phyloP scores from a whole-genome alignment of 2,113 vertebrate genomes.

The Hyaena hyaena region DNA sequence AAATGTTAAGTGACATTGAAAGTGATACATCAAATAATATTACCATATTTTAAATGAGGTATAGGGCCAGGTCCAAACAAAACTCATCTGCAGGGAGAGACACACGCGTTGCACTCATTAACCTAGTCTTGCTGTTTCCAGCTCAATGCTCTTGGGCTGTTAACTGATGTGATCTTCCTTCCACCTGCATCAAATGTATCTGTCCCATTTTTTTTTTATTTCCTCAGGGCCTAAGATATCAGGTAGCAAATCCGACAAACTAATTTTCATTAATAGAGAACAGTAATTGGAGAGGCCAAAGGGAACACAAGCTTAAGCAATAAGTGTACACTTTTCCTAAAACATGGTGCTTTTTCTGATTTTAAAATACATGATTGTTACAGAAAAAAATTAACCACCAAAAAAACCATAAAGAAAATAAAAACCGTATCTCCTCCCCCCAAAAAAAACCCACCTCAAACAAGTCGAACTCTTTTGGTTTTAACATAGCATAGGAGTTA shows the following conservation, averaged over 20 bases:
- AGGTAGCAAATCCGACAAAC: conserved; percentile 41
- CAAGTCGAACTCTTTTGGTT: background rate
- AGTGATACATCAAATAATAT: background rate
- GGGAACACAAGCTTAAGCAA: background rate
- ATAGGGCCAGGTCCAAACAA: background rate
- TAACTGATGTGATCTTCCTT: background rate
- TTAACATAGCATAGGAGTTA: background rate
- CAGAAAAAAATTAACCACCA: background rate
- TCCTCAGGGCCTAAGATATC: conserved; percentile 41
- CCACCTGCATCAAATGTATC: conserved; percentile 7
- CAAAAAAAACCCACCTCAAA: background rate
- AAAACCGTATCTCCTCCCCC: background rate
- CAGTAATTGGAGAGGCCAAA: conserved; percentile 53
- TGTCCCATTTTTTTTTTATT: conserved; percentile 57
- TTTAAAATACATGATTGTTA: background rate
- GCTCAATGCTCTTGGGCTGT: background rate
- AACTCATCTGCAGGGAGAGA: background rate
- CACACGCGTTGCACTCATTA: background rate
- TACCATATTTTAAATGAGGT: background rate
- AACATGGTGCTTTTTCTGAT: background rate
- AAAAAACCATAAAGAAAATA: conserved; percentile 12
- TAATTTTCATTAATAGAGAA: conserved; percentile 55
- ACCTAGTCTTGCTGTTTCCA: background rate
- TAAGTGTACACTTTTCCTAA: conserved; percentile 34
- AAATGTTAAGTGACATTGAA: background rate